These are phyloP conservation scores for Oreochromis mossambicus DNA, from an alignment of 2,797 vertebrate species.

Conservation along the genomic window DNA sequence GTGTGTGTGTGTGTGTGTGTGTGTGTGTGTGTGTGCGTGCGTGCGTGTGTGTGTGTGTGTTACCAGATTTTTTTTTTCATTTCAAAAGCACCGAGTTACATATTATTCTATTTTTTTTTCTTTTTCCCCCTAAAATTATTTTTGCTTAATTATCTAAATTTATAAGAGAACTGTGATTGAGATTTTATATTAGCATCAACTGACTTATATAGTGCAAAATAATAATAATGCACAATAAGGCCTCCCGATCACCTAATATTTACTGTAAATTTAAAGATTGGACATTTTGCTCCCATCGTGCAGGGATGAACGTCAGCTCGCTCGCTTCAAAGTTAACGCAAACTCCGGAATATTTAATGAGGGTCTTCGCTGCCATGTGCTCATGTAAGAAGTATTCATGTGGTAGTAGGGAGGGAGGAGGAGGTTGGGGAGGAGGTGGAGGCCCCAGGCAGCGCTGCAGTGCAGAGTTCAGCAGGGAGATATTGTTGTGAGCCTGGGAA, in stretches of 20 bases:
- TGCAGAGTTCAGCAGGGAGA: constrained; percentile 82
- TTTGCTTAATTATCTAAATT: not conserved
- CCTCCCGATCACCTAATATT: not conserved
- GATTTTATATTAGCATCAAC: not conserved
- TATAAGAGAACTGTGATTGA: not conserved
- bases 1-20: not conserved
- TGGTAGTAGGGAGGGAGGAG: constrained; percentile 14
- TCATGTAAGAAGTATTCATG: constrained; percentile 56
- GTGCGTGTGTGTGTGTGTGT: not conserved
- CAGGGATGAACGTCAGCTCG: not conserved
- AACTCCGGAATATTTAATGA: constrained; percentile 56
- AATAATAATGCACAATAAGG: not conserved
- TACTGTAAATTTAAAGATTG: not conserved
- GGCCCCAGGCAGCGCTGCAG: constrained; percentile 75
- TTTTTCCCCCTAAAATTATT: not conserved
- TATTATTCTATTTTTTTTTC: not conserved
- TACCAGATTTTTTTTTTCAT: not conserved
- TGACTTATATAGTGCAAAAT: not conserved
- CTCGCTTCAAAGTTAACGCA: constrained; percentile 8
- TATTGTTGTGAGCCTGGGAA: constrained; percentile 87
- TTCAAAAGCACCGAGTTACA: not conserved
- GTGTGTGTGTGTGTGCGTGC: not conserved
- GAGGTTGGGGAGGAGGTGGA: constrained; percentile 45
- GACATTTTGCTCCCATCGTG: not conserved
- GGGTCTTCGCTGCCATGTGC: constrained; percentile 45